phyloP scores from a whole-genome alignment of 2,113 vertebrate species.

The Ceuthmochares aereus region DNA sequence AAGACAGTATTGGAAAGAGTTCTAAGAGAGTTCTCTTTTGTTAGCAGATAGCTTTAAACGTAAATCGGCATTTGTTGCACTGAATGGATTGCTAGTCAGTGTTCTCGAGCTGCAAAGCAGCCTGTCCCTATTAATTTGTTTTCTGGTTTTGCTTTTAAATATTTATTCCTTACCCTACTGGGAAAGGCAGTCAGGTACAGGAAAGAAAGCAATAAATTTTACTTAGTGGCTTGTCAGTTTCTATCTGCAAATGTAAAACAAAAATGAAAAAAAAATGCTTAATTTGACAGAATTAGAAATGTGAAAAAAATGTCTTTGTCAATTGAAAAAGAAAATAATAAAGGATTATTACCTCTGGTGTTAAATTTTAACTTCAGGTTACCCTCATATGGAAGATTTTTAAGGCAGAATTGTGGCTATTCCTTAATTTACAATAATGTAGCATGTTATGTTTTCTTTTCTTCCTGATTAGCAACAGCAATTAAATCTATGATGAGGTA shows the following conservation, averaged over 20 bases:
- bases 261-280: constrained; percentile 52
- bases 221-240: constrained; percentile 69
- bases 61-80: constrained; percentile 10
- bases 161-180: constrained; percentile 54
- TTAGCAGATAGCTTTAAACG: constrained; percentile 31
- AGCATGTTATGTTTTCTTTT: background rate
- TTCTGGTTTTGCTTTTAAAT: constrained; percentile 55
- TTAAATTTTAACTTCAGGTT: background rate
- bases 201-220: constrained; percentile 73
- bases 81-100: constrained; percentile 44
- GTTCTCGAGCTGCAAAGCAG: background rate
- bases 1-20: background rate
- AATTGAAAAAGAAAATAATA: background rate
- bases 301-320: constrained; percentile 18
- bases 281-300: constrained; percentile 63
- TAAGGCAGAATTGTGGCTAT: background rate
- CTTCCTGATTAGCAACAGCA: constrained; percentile 40
- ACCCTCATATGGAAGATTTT: background rate
- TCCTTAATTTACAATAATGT: background rate
- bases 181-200: constrained; percentile 57
- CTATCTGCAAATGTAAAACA: constrained; percentile 53
- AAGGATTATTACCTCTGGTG: background rate
- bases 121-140: constrained; percentile 66
- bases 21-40: constrained; percentile 26
- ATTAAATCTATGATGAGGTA: constrained; percentile 36